Evolutionary conservation across 2,888 invertebrate genomes (phyloP), one percentile per base, ranked within the genome.

Genomic region (Holacanthella duospinosa): DNA sequence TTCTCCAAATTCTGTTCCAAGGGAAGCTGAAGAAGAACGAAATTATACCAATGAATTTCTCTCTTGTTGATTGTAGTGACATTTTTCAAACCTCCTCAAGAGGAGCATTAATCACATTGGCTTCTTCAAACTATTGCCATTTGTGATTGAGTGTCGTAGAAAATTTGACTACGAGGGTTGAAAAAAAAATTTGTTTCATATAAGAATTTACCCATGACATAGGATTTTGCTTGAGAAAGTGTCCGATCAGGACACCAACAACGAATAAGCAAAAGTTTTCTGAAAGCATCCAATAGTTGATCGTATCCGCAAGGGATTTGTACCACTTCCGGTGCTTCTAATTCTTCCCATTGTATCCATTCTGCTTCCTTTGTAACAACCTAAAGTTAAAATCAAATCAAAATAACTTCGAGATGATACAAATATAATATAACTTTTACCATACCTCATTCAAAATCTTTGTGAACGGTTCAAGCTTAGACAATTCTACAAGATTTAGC

Each of bases 221-320:
- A 95, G 75, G 86, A 88, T 73, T 88, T 85, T 0, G 95, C 93
- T 79, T 94, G 94, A 0, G 94, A 93, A 43, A 95, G 81, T 0
- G 93, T 94, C 71, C 95, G 82, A 76, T 96, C 95, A 0, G 94
- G 94, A 77, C 93, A 93, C 94, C 94, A 95, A 0, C 89, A 92
- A 73, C 95, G 82, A 60, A 96, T 88, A 0, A 93, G 80, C 24
- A 96, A 78, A 29, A 88, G 77, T 75, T 92, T 92, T 25, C 93
- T 82, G 75, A 94, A 95, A 0, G 92, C 88, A 75, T 94, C 94
- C 36, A 95, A 79, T 54, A 85, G 83, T 56, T 85, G 84, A 64
- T 89, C 86, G 76, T 93, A 95, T 0, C 90, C 91, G 75, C 91
- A 92, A 0, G 95, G 95, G 62, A 95, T 85, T 29, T 85, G 86